Conservation (phyloP, 2,888 invertebrate genomes). For the Tetragnatha montana region DNA sequence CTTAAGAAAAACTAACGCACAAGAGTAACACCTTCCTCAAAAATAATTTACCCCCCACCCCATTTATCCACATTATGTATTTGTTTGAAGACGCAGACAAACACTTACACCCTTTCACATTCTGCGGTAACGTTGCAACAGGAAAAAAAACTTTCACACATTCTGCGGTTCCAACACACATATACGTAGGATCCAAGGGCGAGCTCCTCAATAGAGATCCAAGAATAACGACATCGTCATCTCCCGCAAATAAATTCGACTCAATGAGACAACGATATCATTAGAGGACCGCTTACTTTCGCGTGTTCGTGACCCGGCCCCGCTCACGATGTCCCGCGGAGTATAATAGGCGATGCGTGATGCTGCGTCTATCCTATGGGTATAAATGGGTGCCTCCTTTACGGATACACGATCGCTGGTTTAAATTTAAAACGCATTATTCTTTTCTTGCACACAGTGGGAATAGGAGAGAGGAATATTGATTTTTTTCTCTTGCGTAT, state of each 20-base stretch:
- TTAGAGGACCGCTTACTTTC: slow-evolving; percentile 21
- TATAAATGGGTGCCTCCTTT: slow-evolving; percentile 26
- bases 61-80: too few relatives aligned
- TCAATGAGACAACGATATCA: slow-evolving; percentile 36
- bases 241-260: slow-evolving; percentile 18
- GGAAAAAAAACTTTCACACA: too few relatives aligned
- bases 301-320: neutral
- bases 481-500: neutral
- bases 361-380: slow-evolving; percentile 16
- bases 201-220: neutral
- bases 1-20: too few relatives aligned
- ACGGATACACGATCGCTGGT: slow-evolving; percentile 30
- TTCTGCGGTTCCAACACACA: too few relatives aligned
- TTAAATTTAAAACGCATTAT: slow-evolving; percentile 51
- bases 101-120: too few relatives aligned
- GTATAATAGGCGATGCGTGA: slow-evolving; percentile 50
- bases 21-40: too few relatives aligned
- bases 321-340: slow-evolving; percentile 32
- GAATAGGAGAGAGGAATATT: neutral
- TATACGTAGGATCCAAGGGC: too few relatives aligned
- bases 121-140: too few relatives aligned
- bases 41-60: too few relatives aligned
- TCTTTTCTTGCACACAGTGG: neutral
- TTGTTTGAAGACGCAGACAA: too few relatives aligned
- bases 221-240: slow-evolving; percentile 17